These are phyloP conservation scores for Forpus xanthops DNA, from an alignment of 2,797 vertebrate species.

Conservation along the genomic window DNA sequence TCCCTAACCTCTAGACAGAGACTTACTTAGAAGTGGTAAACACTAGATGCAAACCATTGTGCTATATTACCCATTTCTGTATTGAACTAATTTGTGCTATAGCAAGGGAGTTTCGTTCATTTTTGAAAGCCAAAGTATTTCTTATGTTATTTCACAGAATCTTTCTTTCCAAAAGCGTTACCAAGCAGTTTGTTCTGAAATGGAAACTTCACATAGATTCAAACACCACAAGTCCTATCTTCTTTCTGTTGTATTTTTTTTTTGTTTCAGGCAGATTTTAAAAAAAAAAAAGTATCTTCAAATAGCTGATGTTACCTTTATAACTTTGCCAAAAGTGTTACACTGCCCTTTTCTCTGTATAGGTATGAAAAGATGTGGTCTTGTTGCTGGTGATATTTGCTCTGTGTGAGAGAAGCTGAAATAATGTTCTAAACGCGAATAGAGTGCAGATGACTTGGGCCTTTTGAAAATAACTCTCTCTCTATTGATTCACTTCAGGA, in stretches of 20 bases:
- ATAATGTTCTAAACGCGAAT: conserved; percentile 51
- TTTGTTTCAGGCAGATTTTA: background rate
- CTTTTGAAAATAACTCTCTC: conserved; percentile 54
- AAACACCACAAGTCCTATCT: background rate
- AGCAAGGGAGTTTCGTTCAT: background rate
- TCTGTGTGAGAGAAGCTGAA: conserved; percentile 56
- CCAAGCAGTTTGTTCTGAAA: background rate
- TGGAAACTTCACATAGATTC: background rate
- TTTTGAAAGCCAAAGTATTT: background rate
- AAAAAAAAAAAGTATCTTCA: background rate
- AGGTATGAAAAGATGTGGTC: conserved; percentile 41
- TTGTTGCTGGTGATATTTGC: conserved; percentile 52
- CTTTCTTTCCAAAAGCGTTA: background rate
- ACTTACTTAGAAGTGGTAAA: background rate
- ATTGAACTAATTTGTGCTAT: background rate
- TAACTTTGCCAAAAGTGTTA: conserved; percentile 23
- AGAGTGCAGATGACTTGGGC: conserved; percentile 45
- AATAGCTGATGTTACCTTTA: conserved; percentile 5
- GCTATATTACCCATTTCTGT: background rate
- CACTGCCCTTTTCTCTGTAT: conserved; percentile 17
- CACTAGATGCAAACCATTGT: background rate
- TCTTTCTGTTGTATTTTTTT: background rate
- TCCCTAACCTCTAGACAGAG: background rate
- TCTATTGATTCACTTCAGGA: conserved; percentile 45
- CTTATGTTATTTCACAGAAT: background rate